Conservation (phyloP, 92 coral and sea anemone species). For the Phymanthus crucifer region DNA sequence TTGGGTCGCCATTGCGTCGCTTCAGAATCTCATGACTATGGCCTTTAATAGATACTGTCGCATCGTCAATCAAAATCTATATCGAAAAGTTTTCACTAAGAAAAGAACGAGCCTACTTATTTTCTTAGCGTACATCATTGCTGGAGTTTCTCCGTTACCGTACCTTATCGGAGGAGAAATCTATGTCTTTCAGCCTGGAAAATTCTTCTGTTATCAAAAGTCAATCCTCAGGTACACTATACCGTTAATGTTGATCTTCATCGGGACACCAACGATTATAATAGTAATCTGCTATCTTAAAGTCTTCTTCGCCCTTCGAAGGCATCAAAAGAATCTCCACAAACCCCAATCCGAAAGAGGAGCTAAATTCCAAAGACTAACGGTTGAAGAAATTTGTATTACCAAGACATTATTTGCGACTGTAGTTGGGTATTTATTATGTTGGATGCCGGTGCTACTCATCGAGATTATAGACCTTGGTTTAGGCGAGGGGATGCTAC, state of each 20-base stretch:
- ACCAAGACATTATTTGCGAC: conserved; percentile 59
- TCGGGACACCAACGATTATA: conserved; percentile 42
- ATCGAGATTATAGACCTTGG: conserved; percentile 47
- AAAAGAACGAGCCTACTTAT: conserved; percentile 22
- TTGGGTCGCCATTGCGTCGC: conserved; percentile 54
- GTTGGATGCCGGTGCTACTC: conserved; percentile 57
- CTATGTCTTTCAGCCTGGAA: conserved; percentile 42
- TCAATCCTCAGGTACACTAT: conserved; percentile 20
- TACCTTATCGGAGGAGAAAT: conserved; percentile 28
- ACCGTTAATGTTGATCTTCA: conserved; percentile 28
- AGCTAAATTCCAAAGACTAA: conserved; percentile 16
- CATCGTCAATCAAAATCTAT: conserved; percentile 53
- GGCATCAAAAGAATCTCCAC: conserved; percentile 41
- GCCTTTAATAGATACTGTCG: conserved; percentile 59
- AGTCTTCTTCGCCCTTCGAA: conserved; percentile 50
- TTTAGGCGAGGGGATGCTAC: conserved; percentile 28
- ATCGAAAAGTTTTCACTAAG: conserved; percentile 44
- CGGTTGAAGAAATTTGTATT: conserved; percentile 55
- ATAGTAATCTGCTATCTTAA: conserved; percentile 44
- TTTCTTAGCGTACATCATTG: not conserved
- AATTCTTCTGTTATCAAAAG: conserved; percentile 37
- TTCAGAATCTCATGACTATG: conserved; percentile 50
- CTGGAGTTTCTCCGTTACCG: conserved; percentile 18
- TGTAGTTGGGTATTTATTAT: conserved; percentile 47
- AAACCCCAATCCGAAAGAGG: conserved; percentile 17